phyloP scores from a whole-genome alignment of 2,888 invertebrate species.

The Cerastoderma edule region DNA sequence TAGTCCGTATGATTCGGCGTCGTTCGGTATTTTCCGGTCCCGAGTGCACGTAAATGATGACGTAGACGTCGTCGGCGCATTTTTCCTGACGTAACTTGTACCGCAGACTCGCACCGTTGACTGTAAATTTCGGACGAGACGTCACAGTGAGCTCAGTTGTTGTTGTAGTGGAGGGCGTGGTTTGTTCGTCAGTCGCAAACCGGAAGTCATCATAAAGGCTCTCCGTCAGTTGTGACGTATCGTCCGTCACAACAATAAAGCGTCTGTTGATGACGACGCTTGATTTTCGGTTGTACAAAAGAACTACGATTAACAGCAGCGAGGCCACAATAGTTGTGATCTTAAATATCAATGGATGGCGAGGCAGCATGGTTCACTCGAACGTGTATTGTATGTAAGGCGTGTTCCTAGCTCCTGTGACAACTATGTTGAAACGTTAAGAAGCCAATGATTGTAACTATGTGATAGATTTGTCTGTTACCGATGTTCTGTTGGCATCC shows the following conservation, averaged over 20 bases:
- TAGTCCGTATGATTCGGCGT: slow-evolving; percentile 75
- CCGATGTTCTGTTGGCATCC: too few relatives aligned
- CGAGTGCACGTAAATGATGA: slow-evolving; percentile 80
- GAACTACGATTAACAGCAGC: slow-evolving; percentile 16
- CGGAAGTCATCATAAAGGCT: not conserved
- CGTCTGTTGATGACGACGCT: slow-evolving; percentile 31
- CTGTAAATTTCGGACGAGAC: slow-evolving; percentile 24
- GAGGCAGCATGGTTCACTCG: slow-evolving; percentile 46
- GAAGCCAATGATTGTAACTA: too few relatives aligned
- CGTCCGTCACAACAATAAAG: slow-evolving; percentile 20
- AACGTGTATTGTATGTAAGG: too few relatives aligned
- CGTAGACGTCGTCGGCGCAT: slow-evolving; percentile 54
- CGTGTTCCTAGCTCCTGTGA: too few relatives aligned
- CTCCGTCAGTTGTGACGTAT: not conserved
- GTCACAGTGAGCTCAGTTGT: slow-evolving; percentile 38
- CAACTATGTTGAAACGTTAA: too few relatives aligned
- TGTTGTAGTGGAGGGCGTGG: slow-evolving; percentile 14
- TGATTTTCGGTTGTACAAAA: slow-evolving; percentile 40
- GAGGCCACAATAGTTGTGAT: slow-evolving; percentile 37
- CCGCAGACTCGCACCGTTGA: slow-evolving; percentile 36
- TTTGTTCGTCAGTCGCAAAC: not conserved
- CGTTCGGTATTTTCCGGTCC: slow-evolving; percentile 79
- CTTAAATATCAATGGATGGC: slow-evolving; percentile 50
- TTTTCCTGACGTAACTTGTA: slow-evolving; percentile 34
- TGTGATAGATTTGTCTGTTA: too few relatives aligned